A percentile compares a stretch with the other conserved stretches of the same genome.
These are phyloP conservation scores for Lordiphosa fenestrarum DNA, from an alignment of 2,888 invertebrate genomes.

Conservation along the genomic window DNA sequence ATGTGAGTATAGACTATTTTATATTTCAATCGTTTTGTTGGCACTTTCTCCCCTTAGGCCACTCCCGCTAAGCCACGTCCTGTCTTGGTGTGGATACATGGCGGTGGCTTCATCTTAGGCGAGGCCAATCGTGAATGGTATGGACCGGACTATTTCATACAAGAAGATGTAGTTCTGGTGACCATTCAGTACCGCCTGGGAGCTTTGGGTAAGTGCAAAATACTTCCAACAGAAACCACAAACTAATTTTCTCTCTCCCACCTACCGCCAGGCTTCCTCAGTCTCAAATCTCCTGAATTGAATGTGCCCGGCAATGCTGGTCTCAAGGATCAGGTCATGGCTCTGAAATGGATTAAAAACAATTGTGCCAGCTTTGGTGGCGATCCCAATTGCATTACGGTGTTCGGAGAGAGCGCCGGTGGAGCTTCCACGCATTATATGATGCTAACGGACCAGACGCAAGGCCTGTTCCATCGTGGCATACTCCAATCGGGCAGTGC, in stretches of 20 bases:
- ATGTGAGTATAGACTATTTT: constrained; percentile 57
- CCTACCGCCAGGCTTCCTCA: constrained; percentile 80
- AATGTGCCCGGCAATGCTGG: constrained; percentile 82
- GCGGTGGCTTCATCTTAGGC: constrained; percentile 81
- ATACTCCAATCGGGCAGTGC: constrained; percentile 78
- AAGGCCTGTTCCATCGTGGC: constrained; percentile 78
- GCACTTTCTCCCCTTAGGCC: constrained; percentile 47
- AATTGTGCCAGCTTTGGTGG: constrained; percentile 82
- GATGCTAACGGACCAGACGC: constrained; percentile 81
- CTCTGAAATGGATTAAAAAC: constrained; percentile 81
- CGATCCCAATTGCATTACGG: constrained; percentile 81
- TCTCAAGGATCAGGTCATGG: constrained; percentile 82
- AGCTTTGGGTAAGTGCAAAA: constrained; percentile 73
- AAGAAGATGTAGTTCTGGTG: constrained; percentile 81
- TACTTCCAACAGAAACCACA: neutral
- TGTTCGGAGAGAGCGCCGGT: constrained; percentile 82
- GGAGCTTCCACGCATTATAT: constrained; percentile 81
- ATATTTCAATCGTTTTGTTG: neutral
- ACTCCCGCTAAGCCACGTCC: constrained; percentile 74
- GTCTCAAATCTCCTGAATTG: constrained; percentile 79
- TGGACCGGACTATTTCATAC: constrained; percentile 81
- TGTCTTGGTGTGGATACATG: constrained; percentile 82
- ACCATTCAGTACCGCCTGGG: constrained; percentile 81
- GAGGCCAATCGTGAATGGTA: constrained; percentile 78
- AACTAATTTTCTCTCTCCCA: neutral